Conservation (phyloP, 2,113 vertebrate species). For the Addax nasomaculatus region DNA sequence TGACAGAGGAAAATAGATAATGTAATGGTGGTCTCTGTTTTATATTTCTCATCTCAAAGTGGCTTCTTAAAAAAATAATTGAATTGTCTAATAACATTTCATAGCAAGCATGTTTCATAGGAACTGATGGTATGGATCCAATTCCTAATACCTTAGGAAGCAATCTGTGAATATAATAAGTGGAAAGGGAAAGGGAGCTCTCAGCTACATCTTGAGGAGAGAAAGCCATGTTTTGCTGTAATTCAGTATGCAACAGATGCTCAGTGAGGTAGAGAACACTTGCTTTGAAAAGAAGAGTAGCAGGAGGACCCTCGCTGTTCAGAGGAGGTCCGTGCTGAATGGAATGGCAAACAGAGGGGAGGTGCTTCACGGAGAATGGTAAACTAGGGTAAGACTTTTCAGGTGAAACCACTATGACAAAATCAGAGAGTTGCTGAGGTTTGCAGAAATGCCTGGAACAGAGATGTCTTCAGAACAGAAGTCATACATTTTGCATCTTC, state of each 20-base stretch:
- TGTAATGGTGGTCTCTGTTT: not conserved
- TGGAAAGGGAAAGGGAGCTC: not conserved
- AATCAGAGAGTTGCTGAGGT: not conserved
- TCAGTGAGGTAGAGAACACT: conserved; percentile 7
- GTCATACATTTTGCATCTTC: not conserved
- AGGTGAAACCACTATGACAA: not conserved
- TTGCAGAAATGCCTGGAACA: not conserved
- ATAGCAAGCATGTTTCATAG: not conserved
- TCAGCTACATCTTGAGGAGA: not conserved
- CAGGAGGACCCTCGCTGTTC: not conserved
- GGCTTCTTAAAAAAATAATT: not conserved
- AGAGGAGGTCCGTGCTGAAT: not conserved
- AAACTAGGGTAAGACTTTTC: not conserved
- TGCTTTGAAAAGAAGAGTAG: not conserved
- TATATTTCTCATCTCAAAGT: not conserved
- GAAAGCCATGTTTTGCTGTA: not conserved
- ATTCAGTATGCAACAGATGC: not conserved
- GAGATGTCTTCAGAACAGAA: not conserved
- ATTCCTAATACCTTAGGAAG: not conserved
- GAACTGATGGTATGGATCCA: not conserved
- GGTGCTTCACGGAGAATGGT: not conserved
- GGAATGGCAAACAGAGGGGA: not conserved
- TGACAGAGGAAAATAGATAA: not conserved
- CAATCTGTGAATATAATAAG: not conserved
- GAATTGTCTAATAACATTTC: not conserved